These are phyloP conservation scores for Lasioglossum calceatum DNA, from an alignment of 2,888 invertebrate species.

Conservation along the genomic window DNA sequence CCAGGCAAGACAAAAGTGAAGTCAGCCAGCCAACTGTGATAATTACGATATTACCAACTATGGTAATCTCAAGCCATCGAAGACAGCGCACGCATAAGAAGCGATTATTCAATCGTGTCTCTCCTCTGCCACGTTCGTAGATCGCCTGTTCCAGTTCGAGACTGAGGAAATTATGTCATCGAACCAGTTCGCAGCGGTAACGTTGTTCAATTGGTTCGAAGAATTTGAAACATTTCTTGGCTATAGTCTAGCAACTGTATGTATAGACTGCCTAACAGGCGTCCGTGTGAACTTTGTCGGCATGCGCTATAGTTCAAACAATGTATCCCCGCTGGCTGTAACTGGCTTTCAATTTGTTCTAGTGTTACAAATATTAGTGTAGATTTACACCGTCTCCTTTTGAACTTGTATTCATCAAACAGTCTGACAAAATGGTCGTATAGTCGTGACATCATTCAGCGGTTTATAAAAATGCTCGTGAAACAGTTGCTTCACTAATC, in stretches of 20 bases:
- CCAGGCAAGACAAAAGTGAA: not conserved
- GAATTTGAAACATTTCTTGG: constrained; percentile 18
- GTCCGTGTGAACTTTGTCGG: not conserved
- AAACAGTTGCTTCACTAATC: not conserved
- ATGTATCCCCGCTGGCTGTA: not conserved
- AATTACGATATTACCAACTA: not conserved
- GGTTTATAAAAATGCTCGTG: not conserved
- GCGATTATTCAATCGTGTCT: not conserved
- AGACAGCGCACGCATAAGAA: not conserved
- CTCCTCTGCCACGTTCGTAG: not conserved
- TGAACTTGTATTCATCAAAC: not conserved
- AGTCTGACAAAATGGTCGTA: not conserved
- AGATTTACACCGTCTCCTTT: not conserved
- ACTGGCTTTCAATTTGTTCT: not conserved
- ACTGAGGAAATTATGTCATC: constrained; percentile 23
- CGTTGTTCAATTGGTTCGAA: constrained; percentile 20
- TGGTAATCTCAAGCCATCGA: not conserved
- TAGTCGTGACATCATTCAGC: not conserved
- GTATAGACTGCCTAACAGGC: not conserved
- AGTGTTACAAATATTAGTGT: not conserved
- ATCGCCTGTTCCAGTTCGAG: not conserved
- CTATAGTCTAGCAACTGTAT: not conserved
- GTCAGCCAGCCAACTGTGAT: not conserved
- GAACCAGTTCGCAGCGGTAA: constrained; percentile 29
- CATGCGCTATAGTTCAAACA: not conserved